Conservation (phyloP, 2,797 vertebrate species). For the Epinephelus malabaricus region DNA sequence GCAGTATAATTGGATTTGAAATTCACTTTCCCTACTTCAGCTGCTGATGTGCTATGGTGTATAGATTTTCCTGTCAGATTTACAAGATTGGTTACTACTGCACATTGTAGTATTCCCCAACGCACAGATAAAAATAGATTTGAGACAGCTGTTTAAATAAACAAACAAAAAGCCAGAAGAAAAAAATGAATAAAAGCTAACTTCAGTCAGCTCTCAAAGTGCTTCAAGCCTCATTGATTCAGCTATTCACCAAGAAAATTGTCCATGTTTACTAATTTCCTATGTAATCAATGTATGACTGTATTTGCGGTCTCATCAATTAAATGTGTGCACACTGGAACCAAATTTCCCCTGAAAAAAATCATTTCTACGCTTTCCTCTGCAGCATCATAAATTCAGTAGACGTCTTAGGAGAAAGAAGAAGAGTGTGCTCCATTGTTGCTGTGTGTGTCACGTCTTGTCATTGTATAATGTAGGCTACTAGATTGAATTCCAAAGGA, state of each 20-base stretch:
- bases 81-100: neutral
- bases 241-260: neutral
- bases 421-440: neutral
- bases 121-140: neutral
- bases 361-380: neutral
- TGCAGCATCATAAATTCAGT: neutral
- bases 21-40: neutral
- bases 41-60: neutral
- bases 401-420: neutral
- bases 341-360: neutral
- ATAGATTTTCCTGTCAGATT: neutral
- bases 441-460: neutral
- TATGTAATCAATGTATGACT: neutral
- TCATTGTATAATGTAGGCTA: neutral
- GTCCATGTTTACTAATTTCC: neutral
- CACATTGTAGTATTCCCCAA: neutral
- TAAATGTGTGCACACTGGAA: neutral
- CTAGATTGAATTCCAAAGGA: neutral
- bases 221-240: neutral
- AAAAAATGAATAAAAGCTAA: neutral
- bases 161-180: neutral
- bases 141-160: neutral
- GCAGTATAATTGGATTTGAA: slow-evolving; percentile 12
- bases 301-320: neutral
- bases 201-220: neutral